Evolutionary conservation across 1,140 invertebrate species (phyloP), one percentile per base, ranked within the genome.

Genomic region (Drosophila mojavensis): DNA sequence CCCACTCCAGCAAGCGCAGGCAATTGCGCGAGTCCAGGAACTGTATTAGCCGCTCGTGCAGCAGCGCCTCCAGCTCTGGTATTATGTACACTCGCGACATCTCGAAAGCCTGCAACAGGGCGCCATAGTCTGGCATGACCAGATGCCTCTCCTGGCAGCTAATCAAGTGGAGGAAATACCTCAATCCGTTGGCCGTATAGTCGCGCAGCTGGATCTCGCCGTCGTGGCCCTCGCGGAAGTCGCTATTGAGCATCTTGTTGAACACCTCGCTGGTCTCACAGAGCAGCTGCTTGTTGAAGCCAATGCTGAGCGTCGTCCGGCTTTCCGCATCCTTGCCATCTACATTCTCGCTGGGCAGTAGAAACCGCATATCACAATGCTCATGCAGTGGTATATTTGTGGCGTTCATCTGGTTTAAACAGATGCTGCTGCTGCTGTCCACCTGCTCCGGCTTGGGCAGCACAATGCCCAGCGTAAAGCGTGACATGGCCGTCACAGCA

Each of bases 21-120:
- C 92, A 91, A 70, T 81, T 92, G 6, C 71, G 76, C 1, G 79
- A 70, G 58, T 92, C 88, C 13, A 92, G 51, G 15, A 83, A 72
- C 17, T 73, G 58, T n/a, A 92, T 78, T 1, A 92, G 67, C 0
- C 90, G 41, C 24, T 91, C 62, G 15, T 90, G 75, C 30, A 92
- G 61, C 5, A 81, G 41, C 28, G 47, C 15, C 69, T 92, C 91
- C 82, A 92, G 63, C 1, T 85, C 78, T n/a, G 78, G 78, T 54
- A 92, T 88, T 9, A 92, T 92, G 58, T 92, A 92, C 24, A 92
- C 80, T 4, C 91, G 81, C 0, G 90, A 84, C 79, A 92, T 90
- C 43, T 92, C 91, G 47, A 85, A 92, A 13, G 91, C 91, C 54
- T 92, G 90, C 41, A 92, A 33, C n/a, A 92, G 33, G 5, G 91